Percentiles rank a stretch among this genome's conserved stretches.
Evolutionary conservation across 2,888 invertebrate genomes (phyloP).

Genomic region (Diarsia mendica): DNA sequence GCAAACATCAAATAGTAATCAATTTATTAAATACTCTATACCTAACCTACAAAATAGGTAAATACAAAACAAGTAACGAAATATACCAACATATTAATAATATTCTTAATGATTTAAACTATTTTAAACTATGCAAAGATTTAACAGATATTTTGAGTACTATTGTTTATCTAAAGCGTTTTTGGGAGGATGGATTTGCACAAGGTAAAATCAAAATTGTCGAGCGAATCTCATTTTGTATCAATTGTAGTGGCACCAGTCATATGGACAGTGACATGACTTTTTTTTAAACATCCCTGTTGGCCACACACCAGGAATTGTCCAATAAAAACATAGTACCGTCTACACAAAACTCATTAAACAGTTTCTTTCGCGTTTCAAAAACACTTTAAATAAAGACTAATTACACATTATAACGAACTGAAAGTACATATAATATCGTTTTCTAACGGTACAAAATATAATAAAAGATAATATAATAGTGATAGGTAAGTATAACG

Average conservation of each 20-base stretch:
- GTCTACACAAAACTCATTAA: neutral
- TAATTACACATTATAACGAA: neutral
- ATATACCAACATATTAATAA: constrained; percentile 45
- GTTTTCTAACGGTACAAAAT: neutral
- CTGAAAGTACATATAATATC: neutral
- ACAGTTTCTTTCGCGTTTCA: neutral
- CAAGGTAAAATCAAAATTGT: neutral
- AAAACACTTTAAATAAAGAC: neutral
- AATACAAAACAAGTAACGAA: constrained; percentile 60
- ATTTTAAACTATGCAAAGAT: constrained; percentile 64
- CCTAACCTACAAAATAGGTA: constrained; percentile 57
- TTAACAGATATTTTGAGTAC: constrained; percentile 49
- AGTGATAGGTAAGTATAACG: neutral
- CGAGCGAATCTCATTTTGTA: neutral
- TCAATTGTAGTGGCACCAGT: too few species aligned
- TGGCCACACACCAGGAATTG: too few species aligned
- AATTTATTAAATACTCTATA: constrained; percentile 57
- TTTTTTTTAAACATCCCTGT: too few species aligned
- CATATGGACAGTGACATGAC: too few species aligned
- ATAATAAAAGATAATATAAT: neutral
- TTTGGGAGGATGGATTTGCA: neutral
- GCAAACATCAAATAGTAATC: constrained; percentile 39
- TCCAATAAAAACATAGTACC: neutral
- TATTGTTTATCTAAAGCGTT: constrained; percentile 5
- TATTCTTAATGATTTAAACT: constrained; percentile 56